Evolutionary conservation across 2,113 vertebrate genomes (phyloP), one percentile per base, ranked within the genome.

Genomic region (Oryzias curvinotus): DNA sequence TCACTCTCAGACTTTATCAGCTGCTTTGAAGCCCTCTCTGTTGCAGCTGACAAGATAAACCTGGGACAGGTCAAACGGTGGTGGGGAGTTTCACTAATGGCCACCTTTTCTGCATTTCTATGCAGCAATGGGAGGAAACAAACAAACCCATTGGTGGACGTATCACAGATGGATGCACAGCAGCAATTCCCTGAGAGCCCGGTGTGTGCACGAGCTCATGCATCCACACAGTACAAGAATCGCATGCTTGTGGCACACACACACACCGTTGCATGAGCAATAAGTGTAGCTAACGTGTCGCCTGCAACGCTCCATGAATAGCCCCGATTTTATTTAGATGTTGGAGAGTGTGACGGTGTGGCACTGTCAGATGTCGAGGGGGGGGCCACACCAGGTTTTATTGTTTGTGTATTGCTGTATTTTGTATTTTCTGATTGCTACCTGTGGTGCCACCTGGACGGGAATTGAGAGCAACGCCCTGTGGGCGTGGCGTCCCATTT

Each of bases 271-370:
- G 75, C 19, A 23, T 81, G 78, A 71, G 69, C 23, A 16, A 68
- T 70, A 25, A n/a, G 72, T 71, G 70, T 18, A 28, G 71, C 67
- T 77, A 8, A 60, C 54, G 57, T 85, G 71, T 82, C 81, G 67
- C 78, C 74, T 56, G 64, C 58, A 60, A 57, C 14, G 65, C 46
- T 73, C 89, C 89, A 92, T 73, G 91, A 91, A 92, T 92, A 90
- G 78, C 70, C 52, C 0, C 46, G 75, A 88, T 89, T 91, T 91
- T 91, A 91, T 92, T 90, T 90, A 90, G 87, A 90, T 84, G 82
- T 84, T 81, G 74, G n/a, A n/a, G n/a, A n/a, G n/a, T n/a, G n/a
- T n/a, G n/a, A n/a, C n/a, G n/a, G n/a, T n/a, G n/a, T n/a, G n/a
- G n/a, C n/a, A n/a, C n/a, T n/a, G n/a, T n/a, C n/a, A n/a, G n/a